A percentile compares a stretch with the other conserved stretches of the same genome.
phyloP scores from a whole-genome alignment of 2,113 vertebrate species.

The Neolamprologus variostigma region DNA sequence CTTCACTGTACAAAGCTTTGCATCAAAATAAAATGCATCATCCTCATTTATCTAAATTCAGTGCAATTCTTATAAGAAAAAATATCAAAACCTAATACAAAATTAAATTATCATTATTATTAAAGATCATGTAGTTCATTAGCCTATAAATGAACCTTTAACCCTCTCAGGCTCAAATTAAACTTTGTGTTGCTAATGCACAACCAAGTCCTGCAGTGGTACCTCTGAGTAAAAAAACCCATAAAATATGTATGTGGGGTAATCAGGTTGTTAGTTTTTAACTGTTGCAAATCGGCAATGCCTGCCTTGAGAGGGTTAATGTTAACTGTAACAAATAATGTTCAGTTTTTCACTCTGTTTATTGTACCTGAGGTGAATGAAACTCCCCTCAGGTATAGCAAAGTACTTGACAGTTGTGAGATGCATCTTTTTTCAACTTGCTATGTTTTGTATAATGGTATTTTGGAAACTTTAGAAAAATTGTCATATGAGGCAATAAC shows the following conservation, averaged over 20 bases:
- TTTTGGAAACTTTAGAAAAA: not conserved
- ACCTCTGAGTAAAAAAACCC: accelerated
- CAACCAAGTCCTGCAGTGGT: not conserved
- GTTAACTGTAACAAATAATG: not conserved
- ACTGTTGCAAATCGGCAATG: not conserved
- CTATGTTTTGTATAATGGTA: not conserved
- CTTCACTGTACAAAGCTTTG: not conserved
- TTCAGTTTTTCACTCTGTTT: not conserved
- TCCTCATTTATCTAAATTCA: not conserved
- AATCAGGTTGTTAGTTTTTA: not conserved
- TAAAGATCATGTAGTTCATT: not conserved
- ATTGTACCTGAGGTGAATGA: not conserved
- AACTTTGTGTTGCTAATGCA: not conserved
- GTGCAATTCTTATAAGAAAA: not conserved
- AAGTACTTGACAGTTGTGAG: not conserved
- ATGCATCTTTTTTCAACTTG: accelerated
- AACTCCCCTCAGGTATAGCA: accelerated
- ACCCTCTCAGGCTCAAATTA: not conserved
- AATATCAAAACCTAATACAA: not conserved
- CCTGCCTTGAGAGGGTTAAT: not conserved
- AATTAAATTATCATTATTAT: not conserved
- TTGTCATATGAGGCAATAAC: accelerated
- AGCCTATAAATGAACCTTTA: not conserved
- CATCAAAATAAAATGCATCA: not conserved
- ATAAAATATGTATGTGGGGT: not conserved